Evolutionary conservation across 2,888 invertebrate species (phyloP), one percentile per base, ranked within the genome.

Genomic region (Drosophila mettleri): DNA sequence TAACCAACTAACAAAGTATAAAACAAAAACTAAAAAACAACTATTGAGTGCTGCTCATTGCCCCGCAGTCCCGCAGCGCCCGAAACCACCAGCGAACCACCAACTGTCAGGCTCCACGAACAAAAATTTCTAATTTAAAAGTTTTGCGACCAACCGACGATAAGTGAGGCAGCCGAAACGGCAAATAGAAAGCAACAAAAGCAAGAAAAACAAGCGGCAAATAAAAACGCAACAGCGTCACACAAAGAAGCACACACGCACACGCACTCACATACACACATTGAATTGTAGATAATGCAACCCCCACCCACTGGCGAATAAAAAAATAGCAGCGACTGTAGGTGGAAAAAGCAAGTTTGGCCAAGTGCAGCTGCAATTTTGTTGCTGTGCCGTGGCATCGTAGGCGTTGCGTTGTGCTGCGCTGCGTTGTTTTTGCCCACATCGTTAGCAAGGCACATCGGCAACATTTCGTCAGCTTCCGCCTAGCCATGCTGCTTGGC

Each of bases 401-500:
- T 85, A 82, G 88, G 86, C 84, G 73, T 80, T 86, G 87, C 76
- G 82, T 84, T 87, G 87, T 5, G 43, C 9, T 84, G 39, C 9
- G 39, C 20, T 78, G 87, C 76, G 82, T 84, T 88, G 88, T 86
- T 88, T 80, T 85, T 88, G 88, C 74, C 84, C 78, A 83, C 84
- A 86, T 88, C 88, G 85, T 85, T 85, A 88, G 84, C 83, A 77
- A 76, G 68, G 80, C 84, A 84, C 90, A 89, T 89, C 90, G 90
- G 89, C 87, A 85, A 80, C 89, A 89, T 88, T 90, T 90, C 89
- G 89, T 90, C 86, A 89, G 86, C 89, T 90, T 90, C 90, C 90
- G 90, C 81, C 58, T 63, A 24, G 52, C 29, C 53, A 16, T n/a
- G 27, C 27, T 36, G 39, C 39, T 38, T 38, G 29, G 39, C 49